Conservation (phyloP, 2,113 vertebrate species). For the Drymodes brunneopygia region DNA sequence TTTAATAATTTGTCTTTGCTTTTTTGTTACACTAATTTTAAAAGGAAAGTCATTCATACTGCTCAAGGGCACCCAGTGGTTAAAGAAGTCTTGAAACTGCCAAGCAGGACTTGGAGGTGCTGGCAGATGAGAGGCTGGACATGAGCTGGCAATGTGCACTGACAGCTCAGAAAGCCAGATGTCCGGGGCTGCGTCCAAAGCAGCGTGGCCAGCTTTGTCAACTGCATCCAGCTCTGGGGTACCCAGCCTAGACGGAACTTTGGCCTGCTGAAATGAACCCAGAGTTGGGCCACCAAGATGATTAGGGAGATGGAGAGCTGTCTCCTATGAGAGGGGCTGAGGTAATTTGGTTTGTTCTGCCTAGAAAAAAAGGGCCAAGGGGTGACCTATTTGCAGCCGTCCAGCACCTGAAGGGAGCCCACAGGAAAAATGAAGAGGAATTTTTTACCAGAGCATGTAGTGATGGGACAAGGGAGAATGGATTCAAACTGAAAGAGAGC, state of each 20-base stretch:
- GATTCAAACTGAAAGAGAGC: neutral
- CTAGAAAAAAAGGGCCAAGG: neutral
- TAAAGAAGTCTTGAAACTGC: neutral
- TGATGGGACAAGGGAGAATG: neutral
- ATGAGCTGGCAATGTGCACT: neutral
- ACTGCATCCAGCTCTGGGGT: neutral
- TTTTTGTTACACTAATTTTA: neutral
- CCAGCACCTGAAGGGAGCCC: neutral
- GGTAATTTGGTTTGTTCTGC: neutral
- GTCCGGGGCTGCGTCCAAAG: neutral
- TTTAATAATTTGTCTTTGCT: neutral
- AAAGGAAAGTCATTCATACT: neutral
- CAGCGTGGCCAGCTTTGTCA: neutral
- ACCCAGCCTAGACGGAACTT: neutral
- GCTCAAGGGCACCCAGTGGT: neutral
- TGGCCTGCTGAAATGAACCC: neutral
- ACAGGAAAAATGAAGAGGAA: too few relatives aligned
- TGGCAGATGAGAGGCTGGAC: neutral
- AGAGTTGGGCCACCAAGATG: neutral
- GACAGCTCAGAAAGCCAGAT: neutral
- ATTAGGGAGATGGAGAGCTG: too few relatives aligned
- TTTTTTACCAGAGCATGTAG: neutral
- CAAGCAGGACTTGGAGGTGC: neutral
- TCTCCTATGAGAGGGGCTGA: neutral
- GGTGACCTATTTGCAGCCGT: neutral